Conservation (phyloP, 1,140 invertebrate genomes). For the Ceratina australensis region DNA sequence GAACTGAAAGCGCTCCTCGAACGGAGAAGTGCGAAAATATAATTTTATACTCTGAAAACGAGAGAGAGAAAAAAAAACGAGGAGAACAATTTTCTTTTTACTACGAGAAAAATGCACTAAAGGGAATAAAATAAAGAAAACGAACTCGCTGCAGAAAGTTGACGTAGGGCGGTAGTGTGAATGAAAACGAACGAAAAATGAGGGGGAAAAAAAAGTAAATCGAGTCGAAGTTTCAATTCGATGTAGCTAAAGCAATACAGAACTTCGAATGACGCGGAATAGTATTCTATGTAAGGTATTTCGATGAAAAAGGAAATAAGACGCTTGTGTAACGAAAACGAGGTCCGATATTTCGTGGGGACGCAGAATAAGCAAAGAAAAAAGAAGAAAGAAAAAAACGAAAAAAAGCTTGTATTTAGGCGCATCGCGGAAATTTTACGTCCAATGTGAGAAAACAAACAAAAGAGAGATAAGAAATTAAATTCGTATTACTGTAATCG, state of each 20-base stretch:
- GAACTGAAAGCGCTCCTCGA: constrained; percentile 40
- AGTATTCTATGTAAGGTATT: constrained; percentile 36
- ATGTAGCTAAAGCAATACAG: constrained; percentile 26
- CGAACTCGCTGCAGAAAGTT: not conserved
- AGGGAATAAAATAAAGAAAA: not conserved
- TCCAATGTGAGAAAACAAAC: constrained; percentile 17
- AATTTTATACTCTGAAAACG: constrained; percentile 36
- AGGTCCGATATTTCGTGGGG: constrained; percentile 41
- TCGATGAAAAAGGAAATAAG: constrained; percentile 14
- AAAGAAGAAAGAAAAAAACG: not conserved
- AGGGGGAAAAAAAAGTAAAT: not conserved
- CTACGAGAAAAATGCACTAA: not conserved
- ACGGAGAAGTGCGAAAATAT: constrained; percentile 29
- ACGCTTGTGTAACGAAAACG: constrained; percentile 28
- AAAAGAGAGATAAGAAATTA: not conserved
- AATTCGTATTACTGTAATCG: constrained; percentile 49
- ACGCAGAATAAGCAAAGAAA: not conserved
- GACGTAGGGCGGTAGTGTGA: constrained; percentile 23
- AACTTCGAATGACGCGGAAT: constrained; percentile 23
- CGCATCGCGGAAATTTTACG: constrained; percentile 41
- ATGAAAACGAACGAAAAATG: not conserved
- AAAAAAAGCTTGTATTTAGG: not conserved
- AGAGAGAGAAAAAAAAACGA: not conserved
- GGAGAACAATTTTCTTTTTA: not conserved
- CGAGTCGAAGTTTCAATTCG: not conserved